Conservation (phyloP, 2,888 invertebrate species). For the Omphaloscelis lunosa region DNA sequence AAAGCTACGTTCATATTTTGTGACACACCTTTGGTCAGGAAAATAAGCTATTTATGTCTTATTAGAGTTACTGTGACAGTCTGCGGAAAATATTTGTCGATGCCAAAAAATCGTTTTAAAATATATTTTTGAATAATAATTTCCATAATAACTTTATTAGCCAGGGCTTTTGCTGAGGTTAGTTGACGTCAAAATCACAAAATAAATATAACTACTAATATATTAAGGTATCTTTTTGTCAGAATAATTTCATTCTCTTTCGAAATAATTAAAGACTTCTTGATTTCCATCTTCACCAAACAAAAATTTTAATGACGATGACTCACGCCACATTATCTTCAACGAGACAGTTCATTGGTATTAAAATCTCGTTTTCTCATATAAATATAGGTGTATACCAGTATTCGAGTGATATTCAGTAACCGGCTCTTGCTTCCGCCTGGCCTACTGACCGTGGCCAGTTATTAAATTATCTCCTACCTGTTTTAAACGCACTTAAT, state of each 20-base stretch:
- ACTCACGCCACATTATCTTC: slow-evolving; percentile 34
- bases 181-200: neutral
- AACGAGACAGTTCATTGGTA: slow-evolving; percentile 47
- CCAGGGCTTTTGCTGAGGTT: too few species aligned
- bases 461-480: slow-evolving; percentile 55
- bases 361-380: slow-evolving; percentile 48
- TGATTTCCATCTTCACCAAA: neutral
- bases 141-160: too few species aligned
- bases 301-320: slow-evolving; percentile 26
- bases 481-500: slow-evolving; percentile 52
- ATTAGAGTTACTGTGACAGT: too few species aligned
- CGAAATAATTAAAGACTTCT: slow-evolving; percentile 1
- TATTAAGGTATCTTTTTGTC: too few species aligned
- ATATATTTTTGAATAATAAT: too few species aligned
- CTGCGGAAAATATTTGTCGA: too few species aligned
- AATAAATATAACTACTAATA: too few species aligned
- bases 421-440: slow-evolving; percentile 68
- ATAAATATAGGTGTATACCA: slow-evolving; percentile 45
- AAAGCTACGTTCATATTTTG: too few species aligned
- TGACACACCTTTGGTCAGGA: too few species aligned
- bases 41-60: too few species aligned
- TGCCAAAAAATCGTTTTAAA: too few species aligned
- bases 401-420: slow-evolving; percentile 42
- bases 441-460: slow-evolving; percentile 70
- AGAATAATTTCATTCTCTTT: neutral